phyloP scores from a whole-genome alignment of 2,888 invertebrate species.

The Lasioglossum vierecki region DNA sequence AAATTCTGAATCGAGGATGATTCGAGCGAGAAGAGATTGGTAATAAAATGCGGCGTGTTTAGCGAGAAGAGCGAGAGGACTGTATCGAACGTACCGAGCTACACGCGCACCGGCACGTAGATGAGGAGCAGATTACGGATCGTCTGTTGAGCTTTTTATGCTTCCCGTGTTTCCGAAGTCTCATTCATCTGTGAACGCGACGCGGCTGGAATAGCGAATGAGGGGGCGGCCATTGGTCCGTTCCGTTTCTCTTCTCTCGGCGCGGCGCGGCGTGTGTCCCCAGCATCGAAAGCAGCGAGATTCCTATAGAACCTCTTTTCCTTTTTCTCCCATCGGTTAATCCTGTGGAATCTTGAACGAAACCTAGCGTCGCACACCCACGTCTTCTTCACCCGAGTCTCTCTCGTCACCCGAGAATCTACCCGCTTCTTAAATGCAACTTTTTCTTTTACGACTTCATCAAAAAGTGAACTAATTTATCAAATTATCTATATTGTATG shows the following conservation, averaged over 20 bases:
- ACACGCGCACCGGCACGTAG: constrained; percentile 38
- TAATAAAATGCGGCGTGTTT: background rate
- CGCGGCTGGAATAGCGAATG: constrained; percentile 75
- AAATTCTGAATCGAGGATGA: background rate
- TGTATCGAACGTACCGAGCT: constrained; percentile 25
- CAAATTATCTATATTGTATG: too few relatives aligned
- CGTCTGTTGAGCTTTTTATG: constrained; percentile 70
- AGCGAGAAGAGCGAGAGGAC: background rate
- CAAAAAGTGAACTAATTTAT: background rate
- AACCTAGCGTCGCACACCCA: background rate
- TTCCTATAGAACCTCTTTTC: constrained; percentile 27
- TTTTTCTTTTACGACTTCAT: background rate
- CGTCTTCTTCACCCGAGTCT: background rate
- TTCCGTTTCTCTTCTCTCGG: constrained; percentile 36
- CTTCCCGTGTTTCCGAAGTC: constrained; percentile 76
- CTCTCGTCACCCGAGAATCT: background rate
- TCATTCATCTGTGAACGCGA: constrained; percentile 76
- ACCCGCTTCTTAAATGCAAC: background rate
- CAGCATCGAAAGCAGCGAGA: constrained; percentile 39
- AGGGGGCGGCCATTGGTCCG: constrained; percentile 53
- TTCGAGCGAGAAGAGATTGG: background rate
- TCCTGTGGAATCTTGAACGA: constrained; percentile 22
- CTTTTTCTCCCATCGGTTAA: constrained; percentile 31
- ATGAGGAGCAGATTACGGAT: constrained; percentile 70
- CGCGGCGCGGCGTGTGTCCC: constrained; percentile 29